Percentiles rank a stretch among this genome's conserved stretches.
Conservation (phyloP, 1,140 invertebrate genomes). For the Lucilia sericata region DNA sequence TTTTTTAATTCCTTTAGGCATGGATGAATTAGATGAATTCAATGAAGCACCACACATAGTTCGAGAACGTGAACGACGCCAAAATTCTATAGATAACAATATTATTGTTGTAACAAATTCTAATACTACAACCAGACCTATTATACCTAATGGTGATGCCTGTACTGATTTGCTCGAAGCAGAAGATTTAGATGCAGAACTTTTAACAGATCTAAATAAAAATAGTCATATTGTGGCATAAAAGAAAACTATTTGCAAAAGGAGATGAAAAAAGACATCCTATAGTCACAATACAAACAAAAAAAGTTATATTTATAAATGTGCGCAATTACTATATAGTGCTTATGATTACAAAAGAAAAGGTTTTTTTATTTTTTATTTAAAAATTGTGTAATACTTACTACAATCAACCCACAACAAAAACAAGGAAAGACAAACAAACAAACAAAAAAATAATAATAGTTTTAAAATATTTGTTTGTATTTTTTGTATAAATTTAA, state of each 20-base stretch:
- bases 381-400: slow-evolving; percentile 15
- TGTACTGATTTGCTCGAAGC: slow-evolving; percentile 61
- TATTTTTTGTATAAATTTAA: neutral
- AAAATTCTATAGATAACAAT: slow-evolving; percentile 60
- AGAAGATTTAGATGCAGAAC: slow-evolving; percentile 61
- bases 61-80: slow-evolving; percentile 60
- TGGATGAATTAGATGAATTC: slow-evolving; percentile 90
- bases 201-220: slow-evolving; percentile 66
- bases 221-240: slow-evolving; percentile 67
- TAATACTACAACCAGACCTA: slow-evolving; percentile 53
- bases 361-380: slow-evolving; percentile 5
- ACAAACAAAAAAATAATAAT: slow-evolving; percentile 14
- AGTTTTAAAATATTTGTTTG: slow-evolving; percentile 25
- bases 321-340: slow-evolving; percentile 40
- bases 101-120: slow-evolving; percentile 48
- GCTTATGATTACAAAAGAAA: slow-evolving; percentile 30
- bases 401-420: slow-evolving; percentile 1
- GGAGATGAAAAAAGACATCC: neutral
- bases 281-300: slow-evolving; percentile 15
- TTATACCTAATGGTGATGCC: slow-evolving; percentile 61
- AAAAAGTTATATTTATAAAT: slow-evolving; percentile 16
- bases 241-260: neutral
- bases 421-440: neutral
- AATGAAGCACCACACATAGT: slow-evolving; percentile 87
- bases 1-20: slow-evolving; percentile 69